These are phyloP conservation scores for Shinisaurus crocodilurus DNA, from an alignment of 2,113 vertebrate species.

Conservation along the genomic window DNA sequence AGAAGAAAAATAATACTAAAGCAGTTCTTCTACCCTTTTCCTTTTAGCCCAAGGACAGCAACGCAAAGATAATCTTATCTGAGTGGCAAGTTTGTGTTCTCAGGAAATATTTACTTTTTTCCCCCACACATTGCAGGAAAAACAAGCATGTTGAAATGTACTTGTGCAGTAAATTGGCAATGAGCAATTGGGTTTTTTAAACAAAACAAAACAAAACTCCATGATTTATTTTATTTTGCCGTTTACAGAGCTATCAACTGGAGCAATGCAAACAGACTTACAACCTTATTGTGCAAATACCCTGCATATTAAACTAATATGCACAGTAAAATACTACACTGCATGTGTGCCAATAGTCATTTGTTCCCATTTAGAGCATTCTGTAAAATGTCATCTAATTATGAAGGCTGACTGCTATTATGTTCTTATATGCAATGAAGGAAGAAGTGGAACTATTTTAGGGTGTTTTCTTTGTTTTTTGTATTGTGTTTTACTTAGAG, in stretches of 20 bases:
- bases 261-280: conserved; percentile 48
- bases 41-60: conserved; percentile 47
- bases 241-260: conserved; percentile 40
- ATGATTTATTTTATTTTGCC: conserved; percentile 42
- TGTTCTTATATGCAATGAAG: neutral
- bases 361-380: neutral
- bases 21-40: conserved; percentile 21
- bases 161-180: conserved; percentile 43
- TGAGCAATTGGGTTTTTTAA: conserved; percentile 12
- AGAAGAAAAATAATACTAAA: conserved; percentile 10
- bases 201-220: neutral
- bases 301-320: conserved; percentile 25
- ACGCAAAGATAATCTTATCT: conserved; percentile 44
- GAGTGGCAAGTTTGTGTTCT: conserved; percentile 27
- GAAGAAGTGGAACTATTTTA: conserved; percentile 18
- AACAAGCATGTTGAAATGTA: conserved; percentile 36
- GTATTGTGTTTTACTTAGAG: neutral
- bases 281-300: conserved; percentile 24
- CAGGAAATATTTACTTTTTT: conserved; percentile 63
- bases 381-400: conserved; percentile 17
- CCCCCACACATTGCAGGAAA: neutral
- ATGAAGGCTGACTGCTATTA: accelerated
- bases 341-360: conserved; percentile 1
- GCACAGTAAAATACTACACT: neutral
- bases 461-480: neutral